Evolutionary conservation across 37 sponge, comb jelly and placozoan genomes (phyloP).

Genomic region (Agelas oroides): DNA sequence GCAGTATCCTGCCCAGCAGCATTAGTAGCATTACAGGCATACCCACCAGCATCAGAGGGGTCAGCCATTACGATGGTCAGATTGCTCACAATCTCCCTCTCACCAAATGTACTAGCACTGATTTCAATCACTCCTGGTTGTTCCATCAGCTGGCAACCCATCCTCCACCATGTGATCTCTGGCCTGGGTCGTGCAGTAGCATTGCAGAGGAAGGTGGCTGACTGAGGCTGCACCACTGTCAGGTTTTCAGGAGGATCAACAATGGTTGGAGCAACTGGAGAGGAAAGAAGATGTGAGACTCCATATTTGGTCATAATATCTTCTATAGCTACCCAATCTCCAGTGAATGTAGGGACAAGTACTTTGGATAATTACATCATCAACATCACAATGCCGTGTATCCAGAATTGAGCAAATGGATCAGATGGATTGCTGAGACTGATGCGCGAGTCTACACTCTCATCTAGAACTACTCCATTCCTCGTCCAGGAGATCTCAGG

Average conservation of each 20-base stretch:
- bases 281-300: no score
- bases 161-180: constrained; percentile 63
- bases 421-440: background rate
- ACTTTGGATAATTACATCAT: no score
- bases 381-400: no score
- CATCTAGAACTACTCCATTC: background rate
- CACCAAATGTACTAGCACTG: background rate
- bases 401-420: no score
- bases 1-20: constrained; percentile 6
- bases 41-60: constrained; percentile 43
- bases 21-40: constrained; percentile 64
- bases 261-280: background rate
- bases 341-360: no score
- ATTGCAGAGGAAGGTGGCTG: constrained; percentile 35
- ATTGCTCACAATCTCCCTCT: constrained; percentile 27
- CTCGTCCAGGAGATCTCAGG: constrained; percentile 57
- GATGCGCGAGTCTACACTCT: no score
- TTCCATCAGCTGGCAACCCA: background rate
- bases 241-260: background rate
- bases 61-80: constrained; percentile 9
- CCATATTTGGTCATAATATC: no score
- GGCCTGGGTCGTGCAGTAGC: constrained; percentile 61
- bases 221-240: constrained; percentile 3
- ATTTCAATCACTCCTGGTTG: background rate
- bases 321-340: no score